phyloP scores from a whole-genome alignment of 2,888 invertebrate genomes.

The Sphecodes monilicornis region DNA sequence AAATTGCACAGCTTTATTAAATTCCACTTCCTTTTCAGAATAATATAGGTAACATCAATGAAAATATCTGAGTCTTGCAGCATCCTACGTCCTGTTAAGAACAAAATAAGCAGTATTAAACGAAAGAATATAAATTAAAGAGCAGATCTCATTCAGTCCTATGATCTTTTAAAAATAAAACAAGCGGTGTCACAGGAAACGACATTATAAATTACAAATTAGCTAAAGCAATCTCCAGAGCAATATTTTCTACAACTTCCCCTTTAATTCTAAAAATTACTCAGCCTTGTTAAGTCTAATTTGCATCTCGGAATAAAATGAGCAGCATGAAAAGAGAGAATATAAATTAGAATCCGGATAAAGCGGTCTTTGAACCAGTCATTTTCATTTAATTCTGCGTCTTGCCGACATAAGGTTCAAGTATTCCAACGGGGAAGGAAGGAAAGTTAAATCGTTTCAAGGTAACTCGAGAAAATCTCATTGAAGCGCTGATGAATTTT shows the following conservation, averaged over 20 bases:
- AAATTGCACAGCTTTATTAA: too few relatives aligned
- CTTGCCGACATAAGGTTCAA: neutral
- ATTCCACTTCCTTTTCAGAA: too few relatives aligned
- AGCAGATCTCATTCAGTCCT: too few relatives aligned
- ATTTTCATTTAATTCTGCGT: neutral
- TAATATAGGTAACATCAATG: too few relatives aligned
- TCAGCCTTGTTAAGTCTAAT: neutral
- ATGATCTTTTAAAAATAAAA: too few relatives aligned
- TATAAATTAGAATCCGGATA: neutral
- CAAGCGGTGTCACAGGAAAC: too few relatives aligned
- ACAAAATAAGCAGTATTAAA: too few relatives aligned
- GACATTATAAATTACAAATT: too few relatives aligned
- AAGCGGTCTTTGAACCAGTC: neutral
- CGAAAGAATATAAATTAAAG: too few relatives aligned
- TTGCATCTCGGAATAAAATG: neutral
- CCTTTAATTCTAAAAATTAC: neutral
- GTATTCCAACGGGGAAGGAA: neutral
- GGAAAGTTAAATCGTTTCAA: constrained; percentile 18
- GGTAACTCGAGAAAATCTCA: constrained; percentile 12
- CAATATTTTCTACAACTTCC: neutral
- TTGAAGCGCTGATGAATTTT: constrained; percentile 33
- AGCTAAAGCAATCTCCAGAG: too few relatives aligned
- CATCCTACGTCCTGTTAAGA: too few relatives aligned
- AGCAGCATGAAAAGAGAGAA: neutral
- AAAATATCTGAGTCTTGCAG: too few relatives aligned